phyloP scores from a whole-genome alignment of 1,140 invertebrate genomes.

The Elymnias hypermnestra region DNA sequence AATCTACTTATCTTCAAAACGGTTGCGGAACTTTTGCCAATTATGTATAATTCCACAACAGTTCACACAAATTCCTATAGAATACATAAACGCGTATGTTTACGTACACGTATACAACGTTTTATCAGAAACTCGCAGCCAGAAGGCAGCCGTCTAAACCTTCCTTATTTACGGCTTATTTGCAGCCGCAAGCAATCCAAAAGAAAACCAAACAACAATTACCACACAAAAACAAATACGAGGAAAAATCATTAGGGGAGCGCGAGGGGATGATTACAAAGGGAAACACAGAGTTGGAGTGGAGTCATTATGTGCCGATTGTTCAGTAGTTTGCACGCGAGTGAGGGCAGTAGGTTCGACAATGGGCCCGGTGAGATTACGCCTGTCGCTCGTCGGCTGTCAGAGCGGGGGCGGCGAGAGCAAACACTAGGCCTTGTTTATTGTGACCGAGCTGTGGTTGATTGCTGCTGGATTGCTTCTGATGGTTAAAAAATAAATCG shows the following conservation, averaged over 20 bases:
- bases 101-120: neutral
- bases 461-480: slow-evolving; percentile 11
- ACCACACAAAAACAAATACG: slow-evolving; percentile 68
- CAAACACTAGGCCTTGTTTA: slow-evolving; percentile 14
- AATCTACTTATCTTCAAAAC: too few relatives aligned
- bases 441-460: slow-evolving; percentile 5
- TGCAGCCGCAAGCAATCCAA: slow-evolving; percentile 57
- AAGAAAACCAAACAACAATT: slow-evolving; percentile 70
- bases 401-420: neutral
- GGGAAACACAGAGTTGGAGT: slow-evolving; percentile 50
- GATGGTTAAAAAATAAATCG: neutral
- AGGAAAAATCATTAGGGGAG: slow-evolving; percentile 68
- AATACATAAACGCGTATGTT: too few relatives aligned
- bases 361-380: slow-evolving; percentile 49
- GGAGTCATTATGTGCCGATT: slow-evolving; percentile 47
- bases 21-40: too few relatives aligned
- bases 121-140: slow-evolving; percentile 11
- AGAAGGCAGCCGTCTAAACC: slow-evolving; percentile 28
- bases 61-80: too few relatives aligned
- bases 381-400: slow-evolving; percentile 30
- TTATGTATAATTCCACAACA: too few relatives aligned
- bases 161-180: slow-evolving; percentile 22
- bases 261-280: slow-evolving; percentile 57
- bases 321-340: slow-evolving; percentile 36
- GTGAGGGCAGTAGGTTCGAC: slow-evolving; percentile 46